Conservation (phyloP, 2,888 invertebrate species). For the Helicoverpa assulta region DNA sequence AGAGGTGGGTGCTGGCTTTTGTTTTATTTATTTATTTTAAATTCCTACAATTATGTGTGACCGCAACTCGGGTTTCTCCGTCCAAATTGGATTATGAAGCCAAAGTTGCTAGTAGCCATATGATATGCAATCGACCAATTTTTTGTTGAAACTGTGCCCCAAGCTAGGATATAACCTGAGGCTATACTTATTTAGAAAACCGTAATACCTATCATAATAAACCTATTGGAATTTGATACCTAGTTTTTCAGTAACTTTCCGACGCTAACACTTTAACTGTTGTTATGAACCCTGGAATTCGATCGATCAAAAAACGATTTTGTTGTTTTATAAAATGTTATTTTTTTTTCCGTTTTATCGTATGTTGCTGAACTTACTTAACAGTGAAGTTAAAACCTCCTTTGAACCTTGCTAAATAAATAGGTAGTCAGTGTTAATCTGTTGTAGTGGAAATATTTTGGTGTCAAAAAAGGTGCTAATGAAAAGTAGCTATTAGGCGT, state of each 20-base stretch:
- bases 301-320: too few species aligned
- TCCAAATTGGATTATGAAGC: slow-evolving; percentile 46
- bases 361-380: too few species aligned
- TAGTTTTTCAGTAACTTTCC: slow-evolving; percentile 8
- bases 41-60: slow-evolving; percentile 52
- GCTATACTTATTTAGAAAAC: neutral
- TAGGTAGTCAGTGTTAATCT: too few species aligned
- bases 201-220: neutral
- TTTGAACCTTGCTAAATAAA: too few species aligned
- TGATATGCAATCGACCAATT: slow-evolving; percentile 24
- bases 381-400: too few species aligned
- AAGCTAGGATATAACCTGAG: neutral
- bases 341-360: too few species aligned
- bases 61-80: slow-evolving; percentile 23
- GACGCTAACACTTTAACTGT: neutral
- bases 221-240: slow-evolving; percentile 12
- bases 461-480: too few species aligned
- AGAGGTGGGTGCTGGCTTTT: slow-evolving; percentile 54
- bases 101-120: slow-evolving; percentile 18
- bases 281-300: neutral
- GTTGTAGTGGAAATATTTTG: too few species aligned
- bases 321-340: too few species aligned
- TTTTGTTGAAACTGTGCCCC: neutral
- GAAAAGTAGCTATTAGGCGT: too few species aligned
- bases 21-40: slow-evolving; percentile 55